Base-by-base conservation (phyloP, 2,797 vertebrate species). In the Neoniphon sammara region DNA sequence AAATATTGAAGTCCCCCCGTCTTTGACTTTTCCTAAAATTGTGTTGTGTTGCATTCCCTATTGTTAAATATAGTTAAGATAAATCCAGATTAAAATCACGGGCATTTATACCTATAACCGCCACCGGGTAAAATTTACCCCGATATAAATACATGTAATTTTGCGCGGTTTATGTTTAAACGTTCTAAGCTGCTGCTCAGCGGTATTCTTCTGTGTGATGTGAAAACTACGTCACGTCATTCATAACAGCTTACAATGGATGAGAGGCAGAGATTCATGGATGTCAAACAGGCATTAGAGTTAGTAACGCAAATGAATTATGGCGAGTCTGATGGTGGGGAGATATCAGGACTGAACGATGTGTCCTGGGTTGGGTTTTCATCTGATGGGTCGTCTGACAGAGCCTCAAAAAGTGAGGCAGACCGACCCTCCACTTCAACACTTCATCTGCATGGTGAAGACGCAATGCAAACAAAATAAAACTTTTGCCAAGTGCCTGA, bases 1-100 rank as follows among this genome's bases (percentile, higher is more conserved):
- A 52, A 21, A 52, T 21, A 52, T 52, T 52, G 49, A 46, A 46
- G 44, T 46, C 44, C 15, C 44, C 44, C 44, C 10, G 21, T 25
- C 6, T 54, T 54, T 54, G 52, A 54, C 52, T 54, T 54, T 54
- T 54, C n/a, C 52, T 54, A 54, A 54, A 54, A 54, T 7, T 21
- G 52, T 54, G 52, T 54, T 54, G 11, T 54, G 21, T 54, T 54
- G n/a, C 52, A 54, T 14, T 54, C 52, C 52, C 11, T 54, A 23
- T 21, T 54, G 3, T 54, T 54, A 25, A 54, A 54, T 21, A 10
- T 25, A 54, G 52, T 54, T 4, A 54, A 54, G 10, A 11, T 25
- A 54, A 54, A 23, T 21, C 52, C 52, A 54, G 52, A 30, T 57
- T 57, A 31, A 57, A 57, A 57, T 31, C 55, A 57, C 27, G 2